phyloP scores from a whole-genome alignment of 2,797 vertebrate species.

The Spondyliosoma cantharus region DNA sequence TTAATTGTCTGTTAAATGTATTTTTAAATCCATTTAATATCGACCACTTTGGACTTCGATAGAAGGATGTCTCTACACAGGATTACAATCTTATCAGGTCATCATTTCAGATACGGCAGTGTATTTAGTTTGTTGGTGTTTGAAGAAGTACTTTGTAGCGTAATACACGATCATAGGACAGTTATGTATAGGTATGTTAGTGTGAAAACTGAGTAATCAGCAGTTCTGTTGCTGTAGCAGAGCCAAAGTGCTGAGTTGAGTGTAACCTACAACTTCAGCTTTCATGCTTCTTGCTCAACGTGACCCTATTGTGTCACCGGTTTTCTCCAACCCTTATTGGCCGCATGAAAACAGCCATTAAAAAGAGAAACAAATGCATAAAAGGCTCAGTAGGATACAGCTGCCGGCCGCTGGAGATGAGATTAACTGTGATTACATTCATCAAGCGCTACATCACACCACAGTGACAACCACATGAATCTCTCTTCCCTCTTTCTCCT shows the following conservation, averaged over 20 bases:
- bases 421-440: slow-evolving; percentile 45
- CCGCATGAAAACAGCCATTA: slow-evolving; percentile 45
- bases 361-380: slow-evolving; percentile 42
- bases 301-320: slow-evolving; percentile 65
- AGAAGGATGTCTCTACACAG: not conserved
- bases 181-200: not conserved
- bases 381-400: slow-evolving; percentile 57
- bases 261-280: slow-evolving; percentile 16
- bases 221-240: slow-evolving; percentile 3
- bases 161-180: not conserved
- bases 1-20: no score
- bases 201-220: slow-evolving; percentile 38
- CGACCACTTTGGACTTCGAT: not conserved
- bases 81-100: not conserved
- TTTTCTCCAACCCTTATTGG: slow-evolving; percentile 15
- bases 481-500: slow-evolving; percentile 24
- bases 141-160: not conserved
- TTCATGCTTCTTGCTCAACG: slow-evolving; percentile 12
- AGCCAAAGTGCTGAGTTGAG: slow-evolving; percentile 41
- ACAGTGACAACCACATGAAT: slow-evolving; percentile 40
- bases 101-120: not conserved
- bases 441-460: slow-evolving; percentile 38
- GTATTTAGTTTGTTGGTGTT: not conserved
- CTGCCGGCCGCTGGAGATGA: slow-evolving; percentile 35
- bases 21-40: not conserved